Evolutionary conservation across 2,888 invertebrate genomes (phyloP), one percentile per base, ranked within the genome.

Genomic region (Troides helena): DNA sequence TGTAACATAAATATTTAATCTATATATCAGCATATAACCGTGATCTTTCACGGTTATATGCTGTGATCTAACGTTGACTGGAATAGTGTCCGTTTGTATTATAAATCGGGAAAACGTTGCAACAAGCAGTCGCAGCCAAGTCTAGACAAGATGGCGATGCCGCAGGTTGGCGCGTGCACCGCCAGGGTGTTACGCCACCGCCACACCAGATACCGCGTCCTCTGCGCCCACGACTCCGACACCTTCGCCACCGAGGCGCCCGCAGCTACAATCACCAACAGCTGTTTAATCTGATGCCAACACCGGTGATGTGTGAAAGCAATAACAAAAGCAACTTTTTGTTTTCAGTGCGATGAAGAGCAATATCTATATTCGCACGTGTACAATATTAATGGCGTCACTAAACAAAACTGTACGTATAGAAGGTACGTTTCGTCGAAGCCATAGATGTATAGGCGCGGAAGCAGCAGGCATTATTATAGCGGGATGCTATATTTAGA

Each of bases 401-500:
- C 18, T 53, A n/a, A n/a, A 53, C 53, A n/a, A n/a, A 53, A 53
- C 53, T n/a, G 18, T 53, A 53, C 53, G 18, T 53, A n/a, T n/a
- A n/a, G n/a, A 2, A n/a, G 53, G 18, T n/a, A 18, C 53, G 57
- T 59, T 58, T 36, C 58, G 25, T 46, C 18, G 46, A 58, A 58
- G 53, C 21, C 61, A 68, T 64, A 61, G 57, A 65, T 21, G 66
- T 60, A 60, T 53, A 58, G 53, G 57, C 58, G 66, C 83, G 83
- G 88, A 62, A 62, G 61, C 89, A 87, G 88, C 46, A 63, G 53
- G 50, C 30, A 18, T 62, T 89, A 89, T 89, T 88, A 85, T 87
- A 86, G 85, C 82, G 81, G 85, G 84, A 87, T 87, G 89, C 85
- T 88, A 90, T 88, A 89, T 88, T 90, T 89, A 89, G 87, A 85